Conservation (phyloP, 1,140 invertebrate genomes). For the Ceratoteleas bidentatus region DNA sequence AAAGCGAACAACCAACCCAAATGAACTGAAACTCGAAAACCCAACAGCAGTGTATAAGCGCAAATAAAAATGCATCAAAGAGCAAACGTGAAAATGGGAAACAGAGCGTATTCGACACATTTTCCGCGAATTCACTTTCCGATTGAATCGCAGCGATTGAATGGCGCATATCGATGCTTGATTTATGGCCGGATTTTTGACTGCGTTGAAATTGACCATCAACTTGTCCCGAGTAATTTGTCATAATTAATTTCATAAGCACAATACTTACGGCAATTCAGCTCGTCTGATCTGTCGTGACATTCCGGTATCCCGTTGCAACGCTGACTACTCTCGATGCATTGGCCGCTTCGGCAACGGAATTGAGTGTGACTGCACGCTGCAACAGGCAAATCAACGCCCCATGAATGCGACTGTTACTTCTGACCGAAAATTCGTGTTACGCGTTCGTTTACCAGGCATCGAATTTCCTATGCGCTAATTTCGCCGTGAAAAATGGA, state of each 20-base stretch:
- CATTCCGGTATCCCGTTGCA: slow-evolving; percentile 86
- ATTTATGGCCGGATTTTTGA: slow-evolving; percentile 8
- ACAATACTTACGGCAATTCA: slow-evolving; percentile 82
- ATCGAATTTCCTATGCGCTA: too few species aligned
- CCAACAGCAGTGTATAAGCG: too few species aligned
- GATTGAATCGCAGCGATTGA: not conserved
- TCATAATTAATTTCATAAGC: slow-evolving; percentile 30
- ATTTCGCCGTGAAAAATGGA: too few species aligned
- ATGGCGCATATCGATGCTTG: slow-evolving; percentile 4
- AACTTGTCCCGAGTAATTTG: slow-evolving; percentile 28
- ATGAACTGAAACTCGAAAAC: too few species aligned
- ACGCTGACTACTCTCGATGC: slow-evolving; percentile 83
- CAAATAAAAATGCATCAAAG: too few species aligned
- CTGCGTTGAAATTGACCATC: slow-evolving; percentile 5
- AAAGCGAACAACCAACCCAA: too few species aligned
- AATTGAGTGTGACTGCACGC: slow-evolving; percentile 76
- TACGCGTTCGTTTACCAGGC: too few species aligned
- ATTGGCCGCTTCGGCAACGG: slow-evolving; percentile 85
- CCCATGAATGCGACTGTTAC: slow-evolving; percentile 36
- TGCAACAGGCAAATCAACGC: slow-evolving; percentile 61
- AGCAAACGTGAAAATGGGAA: too few species aligned
- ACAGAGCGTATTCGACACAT: too few species aligned
- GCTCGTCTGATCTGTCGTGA: slow-evolving; percentile 83
- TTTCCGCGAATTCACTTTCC: not conserved
- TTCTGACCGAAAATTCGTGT: not conserved